These are phyloP conservation scores for Tragelaphus oryx DNA, from an alignment of 2,797 vertebrate genomes.

Conservation along the genomic window DNA sequence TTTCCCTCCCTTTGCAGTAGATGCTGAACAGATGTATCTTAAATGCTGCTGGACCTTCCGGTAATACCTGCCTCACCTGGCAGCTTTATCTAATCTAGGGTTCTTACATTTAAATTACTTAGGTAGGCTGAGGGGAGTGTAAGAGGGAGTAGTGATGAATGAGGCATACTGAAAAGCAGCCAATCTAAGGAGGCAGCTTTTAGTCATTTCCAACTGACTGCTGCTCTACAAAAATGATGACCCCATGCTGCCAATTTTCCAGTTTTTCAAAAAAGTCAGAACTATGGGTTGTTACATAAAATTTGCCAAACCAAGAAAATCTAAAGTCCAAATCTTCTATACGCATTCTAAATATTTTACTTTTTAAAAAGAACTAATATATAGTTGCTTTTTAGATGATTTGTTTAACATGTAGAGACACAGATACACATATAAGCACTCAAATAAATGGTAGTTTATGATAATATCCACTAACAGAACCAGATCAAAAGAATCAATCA, in stretches of 20 bases:
- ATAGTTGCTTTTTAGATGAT: background rate
- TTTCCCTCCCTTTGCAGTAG: background rate
- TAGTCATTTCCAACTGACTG: background rate
- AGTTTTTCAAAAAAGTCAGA: background rate
- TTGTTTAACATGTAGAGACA: background rate
- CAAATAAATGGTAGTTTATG: background rate
- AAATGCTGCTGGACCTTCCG: background rate
- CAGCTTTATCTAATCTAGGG: background rate
- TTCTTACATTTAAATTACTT: background rate
- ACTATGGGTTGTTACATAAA: background rate
- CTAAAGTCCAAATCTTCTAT: background rate
- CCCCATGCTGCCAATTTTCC: background rate
- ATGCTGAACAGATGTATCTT: background rate
- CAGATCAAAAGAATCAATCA: background rate
- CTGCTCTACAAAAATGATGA: background rate
- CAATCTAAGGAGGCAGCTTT: background rate
- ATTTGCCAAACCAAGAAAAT: background rate
- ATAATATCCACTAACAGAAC: background rate
- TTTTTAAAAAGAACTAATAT: background rate
- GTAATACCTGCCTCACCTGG: background rate
- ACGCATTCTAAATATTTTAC: constrained; percentile 10
- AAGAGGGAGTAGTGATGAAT: background rate
- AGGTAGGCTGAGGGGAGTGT: background rate
- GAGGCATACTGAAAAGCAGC: background rate
- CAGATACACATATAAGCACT: background rate